Evolutionary conservation across 2,113 vertebrate species (phyloP).

Genomic region (Dromiciops gliroides): DNA sequence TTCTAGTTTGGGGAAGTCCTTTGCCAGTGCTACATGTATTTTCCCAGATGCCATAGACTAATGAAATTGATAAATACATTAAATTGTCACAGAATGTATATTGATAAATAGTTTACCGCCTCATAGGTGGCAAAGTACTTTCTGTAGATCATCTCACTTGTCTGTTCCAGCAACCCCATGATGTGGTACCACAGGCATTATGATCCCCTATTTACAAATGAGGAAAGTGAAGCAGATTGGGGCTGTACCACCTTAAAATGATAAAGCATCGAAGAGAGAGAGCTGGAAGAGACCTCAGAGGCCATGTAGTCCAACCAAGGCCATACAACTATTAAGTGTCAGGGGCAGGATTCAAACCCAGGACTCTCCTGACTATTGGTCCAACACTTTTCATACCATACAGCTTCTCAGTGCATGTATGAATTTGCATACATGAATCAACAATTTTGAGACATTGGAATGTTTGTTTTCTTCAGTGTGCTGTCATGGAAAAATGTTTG

Average conservation of each 20-base stretch:
- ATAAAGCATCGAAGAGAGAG: not conserved
- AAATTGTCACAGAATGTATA: not conserved
- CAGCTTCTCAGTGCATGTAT: not conserved
- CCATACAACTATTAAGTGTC: not conserved
- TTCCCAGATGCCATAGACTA: not conserved
- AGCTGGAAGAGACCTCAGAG: not conserved
- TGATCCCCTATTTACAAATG: not conserved
- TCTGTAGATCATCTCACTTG: not conserved
- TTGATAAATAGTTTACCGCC: not conserved
- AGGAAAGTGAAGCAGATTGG: not conserved
- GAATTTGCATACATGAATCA: not conserved
- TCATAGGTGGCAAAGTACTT: not conserved
- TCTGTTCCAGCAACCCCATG: not conserved
- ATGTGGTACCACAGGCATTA: not conserved
- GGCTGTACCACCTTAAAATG: not conserved
- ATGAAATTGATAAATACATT: not conserved
- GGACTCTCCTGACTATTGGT: not conserved
- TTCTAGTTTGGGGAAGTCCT: not conserved
- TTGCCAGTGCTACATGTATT: not conserved
- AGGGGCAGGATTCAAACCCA: not conserved
- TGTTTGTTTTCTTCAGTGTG: not conserved
- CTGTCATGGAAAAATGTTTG: not conserved
- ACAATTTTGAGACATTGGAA: not conserved
- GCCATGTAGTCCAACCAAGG: not conserved
- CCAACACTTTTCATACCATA: not conserved